Evolutionary conservation across 1,140 invertebrate species (phyloP).

Genomic region (Akabosia matsudoensis): DNA sequence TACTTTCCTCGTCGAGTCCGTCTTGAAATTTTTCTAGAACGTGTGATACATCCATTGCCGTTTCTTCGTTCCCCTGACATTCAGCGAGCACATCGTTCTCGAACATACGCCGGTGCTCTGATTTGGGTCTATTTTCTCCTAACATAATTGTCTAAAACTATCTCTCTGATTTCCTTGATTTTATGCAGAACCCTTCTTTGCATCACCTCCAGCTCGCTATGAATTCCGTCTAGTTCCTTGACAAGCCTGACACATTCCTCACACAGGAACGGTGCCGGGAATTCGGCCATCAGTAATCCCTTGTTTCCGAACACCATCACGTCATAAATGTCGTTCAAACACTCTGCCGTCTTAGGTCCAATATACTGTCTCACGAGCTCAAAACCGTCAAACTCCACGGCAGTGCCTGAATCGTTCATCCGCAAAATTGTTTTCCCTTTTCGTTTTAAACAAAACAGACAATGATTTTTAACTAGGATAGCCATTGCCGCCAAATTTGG

Average conservation of each 20-base stretch:
- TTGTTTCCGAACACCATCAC: background rate
- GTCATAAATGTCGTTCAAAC: constrained; percentile 2
- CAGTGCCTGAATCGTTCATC: background rate
- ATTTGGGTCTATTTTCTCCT: background rate
- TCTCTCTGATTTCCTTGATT: background rate
- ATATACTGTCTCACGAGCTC: background rate
- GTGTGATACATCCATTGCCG: background rate
- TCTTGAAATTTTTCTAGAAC: background rate
- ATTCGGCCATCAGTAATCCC: background rate
- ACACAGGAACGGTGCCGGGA: background rate
- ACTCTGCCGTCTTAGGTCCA: background rate
- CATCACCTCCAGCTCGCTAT: background rate
- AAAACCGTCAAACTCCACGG: background rate
- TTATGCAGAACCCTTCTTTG: background rate
- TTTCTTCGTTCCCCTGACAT: background rate
- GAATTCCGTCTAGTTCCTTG: background rate
- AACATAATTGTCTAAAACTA: background rate
- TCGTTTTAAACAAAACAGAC: background rate
- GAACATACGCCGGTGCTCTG: background rate
- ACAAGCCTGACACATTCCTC: background rate
- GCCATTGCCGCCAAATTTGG: background rate
- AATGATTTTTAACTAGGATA: background rate
- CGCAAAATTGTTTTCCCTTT: background rate
- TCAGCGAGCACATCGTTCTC: background rate
- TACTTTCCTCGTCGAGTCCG: background rate